Evolutionary conservation across 1,140 invertebrate species (phyloP), one percentile per base, ranked within the genome.

Genomic region (Geopemphigus sp.): DNA sequence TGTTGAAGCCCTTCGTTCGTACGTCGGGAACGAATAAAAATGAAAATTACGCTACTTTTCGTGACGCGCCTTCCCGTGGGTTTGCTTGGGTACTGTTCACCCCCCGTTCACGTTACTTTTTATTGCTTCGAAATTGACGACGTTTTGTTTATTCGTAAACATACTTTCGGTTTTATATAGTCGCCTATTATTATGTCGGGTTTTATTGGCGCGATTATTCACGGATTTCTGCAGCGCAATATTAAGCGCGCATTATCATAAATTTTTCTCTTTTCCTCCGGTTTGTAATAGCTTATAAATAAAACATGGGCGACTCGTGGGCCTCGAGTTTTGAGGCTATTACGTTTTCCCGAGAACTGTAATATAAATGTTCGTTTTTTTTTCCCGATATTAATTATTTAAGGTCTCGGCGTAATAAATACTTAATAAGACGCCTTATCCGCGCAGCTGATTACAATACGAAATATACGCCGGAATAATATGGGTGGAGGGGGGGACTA

Each of bases 71-170:
- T n/a, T n/a, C n/a, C n/a, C n/a, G n/a, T n/a, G n/a, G n/a, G n/a
- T n/a, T n/a, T n/a, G n/a, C n/a, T n/a, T n/a, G n/a, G n/a, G n/a
- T n/a, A n/a, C n/a, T n/a, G n/a, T n/a, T n/a, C n/a, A n/a, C n/a
- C n/a, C n/a, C n/a, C n/a, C n/a, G n/a, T n/a, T n/a, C n/a, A 14
- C 4, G n/a, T 5, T 68, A 11, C 8, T 39, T 54, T 19, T 19
- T 45, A 66, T 66, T 66, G 29, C 63, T 22, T 24, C 22, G 47
- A 68, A 24, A 47, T 68, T 68, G 50, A 68, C 26, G 66, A 68
- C 39, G 26, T 14, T 68, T 68, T 68, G 50, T 53, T 24, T 72
- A 72, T 72, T 72, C 68, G 54, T 72, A 72, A 72, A 54, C 68
- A 29, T 32, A 53, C 47, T 72, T 54, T 72, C 53, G 68, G 47